These are phyloP conservation scores for Gandaritis pyraliata DNA, from an alignment of 2,888 invertebrate species.

Conservation along the genomic window DNA sequence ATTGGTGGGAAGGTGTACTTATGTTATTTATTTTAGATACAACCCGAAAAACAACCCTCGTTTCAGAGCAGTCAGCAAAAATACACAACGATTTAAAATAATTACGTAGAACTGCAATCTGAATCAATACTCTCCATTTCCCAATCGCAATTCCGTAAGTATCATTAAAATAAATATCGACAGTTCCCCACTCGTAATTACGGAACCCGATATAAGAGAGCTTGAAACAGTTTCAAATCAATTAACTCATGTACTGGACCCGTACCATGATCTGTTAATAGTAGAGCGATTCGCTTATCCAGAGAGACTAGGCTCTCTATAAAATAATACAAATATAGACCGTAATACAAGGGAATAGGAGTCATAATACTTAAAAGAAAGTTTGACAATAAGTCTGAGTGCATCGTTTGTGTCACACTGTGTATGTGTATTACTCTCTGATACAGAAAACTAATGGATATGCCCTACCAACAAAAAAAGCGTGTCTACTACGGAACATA, in stretches of 20 bases:
- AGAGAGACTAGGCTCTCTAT: background rate
- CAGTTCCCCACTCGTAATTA: constrained; percentile 31
- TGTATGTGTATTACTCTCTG: constrained; percentile 70
- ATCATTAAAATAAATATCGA: constrained; percentile 30
- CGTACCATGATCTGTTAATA: background rate
- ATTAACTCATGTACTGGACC: constrained; percentile 30
- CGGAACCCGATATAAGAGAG: constrained; percentile 30
- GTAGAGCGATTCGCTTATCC: background rate
- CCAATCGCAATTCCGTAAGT: constrained; percentile 23
- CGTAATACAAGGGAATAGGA: background rate
- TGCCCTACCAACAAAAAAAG: too few relatives aligned
- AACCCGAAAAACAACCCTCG: background rate
- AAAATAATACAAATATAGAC: background rate
- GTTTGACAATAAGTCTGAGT: constrained; percentile 17
- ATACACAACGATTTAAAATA: background rate
- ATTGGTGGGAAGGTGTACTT: too few relatives aligned
- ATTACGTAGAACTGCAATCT: background rate
- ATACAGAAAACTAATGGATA: too few relatives aligned
- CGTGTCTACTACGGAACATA: too few relatives aligned
- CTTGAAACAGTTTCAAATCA: constrained; percentile 31
- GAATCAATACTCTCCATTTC: constrained; percentile 19
- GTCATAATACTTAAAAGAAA: background rate
- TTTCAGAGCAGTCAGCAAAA: background rate
- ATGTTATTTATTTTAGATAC: too few relatives aligned
- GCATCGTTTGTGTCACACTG: constrained; percentile 48